phyloP scores from a whole-genome alignment of 2,797 vertebrate genomes.

The Chrysocyon brachyurus region DNA sequence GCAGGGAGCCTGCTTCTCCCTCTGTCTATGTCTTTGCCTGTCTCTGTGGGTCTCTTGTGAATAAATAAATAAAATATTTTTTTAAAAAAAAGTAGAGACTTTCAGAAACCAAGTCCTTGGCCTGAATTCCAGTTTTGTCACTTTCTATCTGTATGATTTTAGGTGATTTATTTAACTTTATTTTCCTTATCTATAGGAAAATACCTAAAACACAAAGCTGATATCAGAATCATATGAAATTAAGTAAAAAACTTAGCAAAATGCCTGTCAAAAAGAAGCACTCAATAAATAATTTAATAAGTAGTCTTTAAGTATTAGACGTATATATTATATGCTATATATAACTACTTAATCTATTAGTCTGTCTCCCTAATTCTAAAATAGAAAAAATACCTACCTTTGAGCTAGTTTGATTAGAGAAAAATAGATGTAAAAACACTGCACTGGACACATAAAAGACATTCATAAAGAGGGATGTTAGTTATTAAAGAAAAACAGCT shows the following conservation, averaged over 20 bases:
- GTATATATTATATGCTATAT: neutral
- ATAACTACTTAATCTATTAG: slow-evolving; percentile 28
- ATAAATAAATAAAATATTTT: no score
- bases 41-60: no score
- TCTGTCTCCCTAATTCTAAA: slow-evolving; percentile 11
- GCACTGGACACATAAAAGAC: neutral
- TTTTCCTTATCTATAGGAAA: neutral
- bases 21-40: no score
- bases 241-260: slow-evolving; percentile 18
- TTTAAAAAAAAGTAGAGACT: neutral
- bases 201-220: slow-evolving; percentile 3
- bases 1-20: no score
- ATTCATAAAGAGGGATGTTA: neutral
- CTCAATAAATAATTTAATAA: slow-evolving; percentile 11
- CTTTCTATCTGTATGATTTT: neutral
- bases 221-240: slow-evolving; percentile 21
- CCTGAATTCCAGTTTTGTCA: slow-evolving; percentile 49
- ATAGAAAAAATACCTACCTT: slow-evolving; percentile 3
- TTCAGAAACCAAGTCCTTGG: slow-evolving; percentile 1
- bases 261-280: neutral
- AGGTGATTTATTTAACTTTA: slow-evolving; percentile 20
- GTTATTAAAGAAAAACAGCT: slow-evolving; percentile 6
- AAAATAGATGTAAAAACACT: neutral
- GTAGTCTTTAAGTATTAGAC: neutral
- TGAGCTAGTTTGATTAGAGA: neutral